A percentile compares a stretch with the other conserved stretches of the same genome.
Conservation (phyloP, 2,113 vertebrate genomes). For the Chitala chitala region DNA sequence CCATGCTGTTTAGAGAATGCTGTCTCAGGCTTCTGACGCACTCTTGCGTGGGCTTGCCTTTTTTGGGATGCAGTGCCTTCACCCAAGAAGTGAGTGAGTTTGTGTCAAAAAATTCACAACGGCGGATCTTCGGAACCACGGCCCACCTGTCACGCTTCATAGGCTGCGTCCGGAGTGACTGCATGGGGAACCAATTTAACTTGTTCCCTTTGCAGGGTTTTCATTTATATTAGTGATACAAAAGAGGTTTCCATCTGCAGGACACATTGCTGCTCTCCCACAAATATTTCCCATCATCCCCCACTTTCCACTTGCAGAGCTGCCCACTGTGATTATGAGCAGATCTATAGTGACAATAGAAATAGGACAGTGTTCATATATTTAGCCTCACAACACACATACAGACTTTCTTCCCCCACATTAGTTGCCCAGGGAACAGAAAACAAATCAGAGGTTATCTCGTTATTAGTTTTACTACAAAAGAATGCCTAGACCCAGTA, state of each 20-base stretch:
- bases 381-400: neutral
- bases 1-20: too few relatives aligned
- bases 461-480: neutral
- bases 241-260: neutral
- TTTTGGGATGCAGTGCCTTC: too few relatives aligned
- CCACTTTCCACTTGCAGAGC: neutral
- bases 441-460: neutral
- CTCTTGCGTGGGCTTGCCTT: too few relatives aligned
- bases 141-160: too few relatives aligned
- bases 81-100: too few relatives aligned
- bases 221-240: neutral
- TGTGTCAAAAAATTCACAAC: too few relatives aligned
- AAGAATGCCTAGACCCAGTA: neutral
- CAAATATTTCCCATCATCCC: constrained; percentile 2
- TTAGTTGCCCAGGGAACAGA: neutral
- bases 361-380: constrained; percentile 3
- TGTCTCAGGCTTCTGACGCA: too few relatives aligned
- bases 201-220: neutral
- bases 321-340: neutral
- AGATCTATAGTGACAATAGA: neutral
- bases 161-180: too few relatives aligned
- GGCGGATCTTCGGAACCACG: too few relatives aligned
- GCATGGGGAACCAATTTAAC: neutral
- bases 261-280: neutral
- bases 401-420: neutral